phyloP scores from a whole-genome alignment of 2,888 invertebrate species.

The Nomada ferruginata region DNA sequence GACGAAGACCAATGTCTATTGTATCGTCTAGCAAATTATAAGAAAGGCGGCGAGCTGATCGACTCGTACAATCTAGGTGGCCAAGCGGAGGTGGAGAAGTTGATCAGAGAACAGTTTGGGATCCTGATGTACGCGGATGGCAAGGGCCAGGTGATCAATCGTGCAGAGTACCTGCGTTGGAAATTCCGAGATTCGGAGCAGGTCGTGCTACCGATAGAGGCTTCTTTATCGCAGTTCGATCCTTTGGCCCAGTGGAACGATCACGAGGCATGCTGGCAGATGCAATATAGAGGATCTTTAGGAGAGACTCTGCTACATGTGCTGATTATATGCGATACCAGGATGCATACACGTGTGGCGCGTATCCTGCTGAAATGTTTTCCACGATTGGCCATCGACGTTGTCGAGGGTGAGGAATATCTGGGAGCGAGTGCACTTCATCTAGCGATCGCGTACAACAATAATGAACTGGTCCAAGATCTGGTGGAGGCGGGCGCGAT shows the following conservation, averaged over 20 bases:
- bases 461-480: slow-evolving; percentile 97
- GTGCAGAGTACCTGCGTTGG: slow-evolving; percentile 95
- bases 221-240: slow-evolving; percentile 93
- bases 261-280: slow-evolving; percentile 98
- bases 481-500: slow-evolving; percentile 96
- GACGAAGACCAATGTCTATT: slow-evolving; percentile 94
- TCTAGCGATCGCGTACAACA: slow-evolving; percentile 97
- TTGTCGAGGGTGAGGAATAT: slow-evolving; percentile 99
- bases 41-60: slow-evolving; percentile 95
- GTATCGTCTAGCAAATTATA: slow-evolving; percentile 95
- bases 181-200: slow-evolving; percentile 93
- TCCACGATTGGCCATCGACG: slow-evolving; percentile 93
- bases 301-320: slow-evolving; percentile 98
- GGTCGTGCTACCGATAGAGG: slow-evolving; percentile 94
- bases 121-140: slow-evolving; percentile 95
- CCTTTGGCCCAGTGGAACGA: slow-evolving; percentile 95
- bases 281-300: slow-evolving; percentile 97
- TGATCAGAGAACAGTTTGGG: slow-evolving; percentile 94
- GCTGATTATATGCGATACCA: slow-evolving; percentile 96
- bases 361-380: slow-evolving; percentile 95
- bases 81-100: slow-evolving; percentile 92
- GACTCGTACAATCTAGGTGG: slow-evolving; percentile 95
- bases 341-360: slow-evolving; percentile 93
- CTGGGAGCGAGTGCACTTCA: slow-evolving; percentile 98
- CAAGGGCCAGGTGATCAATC: slow-evolving; percentile 92